These are phyloP conservation scores for Oasisia sp. DNA, from an alignment of 2,888 invertebrate species.

Conservation along the genomic window DNA sequence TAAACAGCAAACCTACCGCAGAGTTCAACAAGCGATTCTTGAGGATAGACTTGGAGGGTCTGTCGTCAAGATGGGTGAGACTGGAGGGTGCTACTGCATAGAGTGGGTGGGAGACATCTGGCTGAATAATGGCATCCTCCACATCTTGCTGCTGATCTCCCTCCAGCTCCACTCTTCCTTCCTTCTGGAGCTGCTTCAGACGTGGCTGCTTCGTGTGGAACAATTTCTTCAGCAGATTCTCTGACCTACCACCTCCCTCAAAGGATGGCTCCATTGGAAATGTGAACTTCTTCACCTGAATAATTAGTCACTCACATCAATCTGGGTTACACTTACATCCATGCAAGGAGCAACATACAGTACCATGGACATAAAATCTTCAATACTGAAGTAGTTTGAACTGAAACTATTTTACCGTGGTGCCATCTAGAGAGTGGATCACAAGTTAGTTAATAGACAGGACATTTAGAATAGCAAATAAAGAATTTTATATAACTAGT, in stretches of 20 bases:
- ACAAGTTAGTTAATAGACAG: too few species aligned
- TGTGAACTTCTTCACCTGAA: conserved; percentile 6
- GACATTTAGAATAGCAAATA: too few species aligned
- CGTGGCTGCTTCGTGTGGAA: background rate
- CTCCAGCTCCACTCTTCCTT: background rate
- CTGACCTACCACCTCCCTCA: background rate
- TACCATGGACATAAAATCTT: background rate
- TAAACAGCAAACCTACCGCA: background rate
- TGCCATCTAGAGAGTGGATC: too few species aligned
- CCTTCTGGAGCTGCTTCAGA: conserved; percentile 11
- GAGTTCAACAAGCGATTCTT: background rate
- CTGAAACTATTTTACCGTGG: too few species aligned
- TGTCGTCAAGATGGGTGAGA: background rate
- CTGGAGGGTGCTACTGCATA: background rate
- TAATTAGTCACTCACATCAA: background rate
- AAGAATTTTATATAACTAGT: too few species aligned
- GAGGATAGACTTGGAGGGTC: background rate
- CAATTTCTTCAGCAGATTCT: background rate
- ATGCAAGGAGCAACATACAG: background rate
- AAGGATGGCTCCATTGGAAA: background rate
- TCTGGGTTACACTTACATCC: too few species aligned
- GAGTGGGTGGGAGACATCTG: background rate
- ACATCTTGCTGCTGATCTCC: background rate
- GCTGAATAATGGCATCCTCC: background rate
- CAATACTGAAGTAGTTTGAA: too few species aligned